Evolutionary conservation across 35 echinoderm and acorn worm genomes (phyloP).

Genomic region (Diadema setosum): DNA sequence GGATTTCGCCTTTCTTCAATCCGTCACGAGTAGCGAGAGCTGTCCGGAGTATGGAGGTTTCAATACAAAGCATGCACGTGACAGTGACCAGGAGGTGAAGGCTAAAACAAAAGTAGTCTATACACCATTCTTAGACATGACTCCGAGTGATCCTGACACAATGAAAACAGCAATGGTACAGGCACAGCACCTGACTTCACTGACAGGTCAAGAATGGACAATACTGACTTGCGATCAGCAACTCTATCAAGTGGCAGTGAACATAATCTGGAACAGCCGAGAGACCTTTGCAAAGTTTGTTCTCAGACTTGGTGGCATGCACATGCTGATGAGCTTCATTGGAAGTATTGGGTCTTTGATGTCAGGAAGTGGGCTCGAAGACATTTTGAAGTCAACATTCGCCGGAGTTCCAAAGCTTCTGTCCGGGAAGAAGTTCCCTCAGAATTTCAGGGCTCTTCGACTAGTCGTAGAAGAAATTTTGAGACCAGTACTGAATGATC

Average conservation of each 20-base stretch:
- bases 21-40: not conserved
- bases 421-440: slow-evolving; percentile 30
- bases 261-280: slow-evolving; percentile 31
- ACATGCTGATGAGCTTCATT: slow-evolving; percentile 31
- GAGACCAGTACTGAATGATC: not conserved
- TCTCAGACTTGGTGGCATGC: slow-evolving; percentile 25
- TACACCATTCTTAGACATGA: slow-evolving; percentile 57
- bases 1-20: slow-evolving; percentile 13
- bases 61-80: slow-evolving; percentile 6
- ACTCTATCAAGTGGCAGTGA: slow-evolving; percentile 38
- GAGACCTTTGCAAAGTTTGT: not conserved
- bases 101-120: slow-evolving; percentile 44
- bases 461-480: not conserved
- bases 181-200: not conserved
- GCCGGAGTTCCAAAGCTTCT: slow-evolving; percentile 38
- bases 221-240: slow-evolving; percentile 55
- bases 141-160: slow-evolving; percentile 40
- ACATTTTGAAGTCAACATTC: slow-evolving; percentile 35
- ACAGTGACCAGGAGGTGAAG: not conserved
- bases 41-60: slow-evolving; percentile 55
- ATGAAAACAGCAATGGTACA: slow-evolving; percentile 52
- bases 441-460: slow-evolving; percentile 20
- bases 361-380: slow-evolving; percentile 4
- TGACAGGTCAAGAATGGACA: slow-evolving; percentile 14
- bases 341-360: slow-evolving; percentile 24